A percentile compares a stretch with the other conserved stretches of the same genome.
Evolutionary conservation across 2,113 vertebrate genomes (phyloP).

Genomic region (Silurus asotus): DNA sequence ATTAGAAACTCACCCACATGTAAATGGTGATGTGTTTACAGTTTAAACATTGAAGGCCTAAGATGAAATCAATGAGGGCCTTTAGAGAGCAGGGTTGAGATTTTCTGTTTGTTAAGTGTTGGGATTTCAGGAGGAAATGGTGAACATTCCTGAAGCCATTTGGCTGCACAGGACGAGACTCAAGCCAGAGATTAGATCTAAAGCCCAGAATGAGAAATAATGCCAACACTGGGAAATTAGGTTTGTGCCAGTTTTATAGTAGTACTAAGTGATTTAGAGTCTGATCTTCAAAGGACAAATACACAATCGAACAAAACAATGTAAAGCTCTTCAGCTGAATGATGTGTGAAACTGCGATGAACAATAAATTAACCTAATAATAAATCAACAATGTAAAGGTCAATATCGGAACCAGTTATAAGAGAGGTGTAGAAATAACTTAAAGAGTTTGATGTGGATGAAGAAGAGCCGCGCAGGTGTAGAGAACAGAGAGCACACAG

Average conservation of each 20-base stretch:
- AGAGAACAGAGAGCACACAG: background rate
- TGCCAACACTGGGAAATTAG: background rate
- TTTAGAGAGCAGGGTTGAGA: slow-evolving; percentile 27
- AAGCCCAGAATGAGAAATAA: background rate
- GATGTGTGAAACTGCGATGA: too few species aligned
- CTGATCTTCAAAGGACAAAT: background rate
- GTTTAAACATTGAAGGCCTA: background rate
- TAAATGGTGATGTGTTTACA: slow-evolving; percentile 3
- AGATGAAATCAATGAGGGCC: background rate
- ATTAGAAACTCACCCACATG: background rate
- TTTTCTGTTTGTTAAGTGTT: slow-evolving; percentile 26
- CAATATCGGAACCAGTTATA: background rate
- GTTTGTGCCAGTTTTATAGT: background rate
- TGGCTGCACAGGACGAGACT: slow-evolving; percentile 49
- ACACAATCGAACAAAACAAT: background rate
- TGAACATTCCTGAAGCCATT: slow-evolving; percentile 84
- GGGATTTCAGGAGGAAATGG: slow-evolving; percentile 76
- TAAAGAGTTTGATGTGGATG: background rate
- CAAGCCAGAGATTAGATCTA: slow-evolving; percentile 37
- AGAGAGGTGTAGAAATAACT: background rate
- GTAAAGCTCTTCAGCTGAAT: background rate
- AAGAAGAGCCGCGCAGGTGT: background rate
- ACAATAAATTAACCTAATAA: background rate
- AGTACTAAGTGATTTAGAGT: background rate
- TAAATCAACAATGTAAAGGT: background rate